A percentile compares a stretch with the other conserved stretches of the same genome.
Evolutionary conservation across 2,888 invertebrate genomes (phyloP).

Genomic region (Synanthedon formicaeformis): DNA sequence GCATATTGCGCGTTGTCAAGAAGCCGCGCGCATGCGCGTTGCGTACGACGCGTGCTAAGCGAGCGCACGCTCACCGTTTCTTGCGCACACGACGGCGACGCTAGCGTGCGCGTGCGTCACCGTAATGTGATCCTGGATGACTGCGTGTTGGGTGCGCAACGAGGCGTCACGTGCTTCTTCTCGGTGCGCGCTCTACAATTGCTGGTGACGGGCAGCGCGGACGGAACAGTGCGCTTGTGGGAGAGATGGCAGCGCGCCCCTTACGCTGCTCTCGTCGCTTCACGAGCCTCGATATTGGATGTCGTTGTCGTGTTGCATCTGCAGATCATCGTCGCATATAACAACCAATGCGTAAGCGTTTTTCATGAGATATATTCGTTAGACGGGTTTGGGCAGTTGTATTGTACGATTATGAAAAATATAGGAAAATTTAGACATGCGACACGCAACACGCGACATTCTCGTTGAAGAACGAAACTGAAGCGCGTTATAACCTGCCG

Average conservation of each 20-base stretch:
- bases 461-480: too few species aligned
- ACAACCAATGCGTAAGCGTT: slow-evolving; percentile 66
- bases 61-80: slow-evolving; percentile 56
- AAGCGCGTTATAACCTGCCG: too few species aligned
- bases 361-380: background rate
- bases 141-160: slow-evolving; percentile 64
- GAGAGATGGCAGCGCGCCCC: slow-evolving; percentile 43
- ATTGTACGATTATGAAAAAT: too few species aligned
- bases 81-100: slow-evolving; percentile 67
- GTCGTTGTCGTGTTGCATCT: slow-evolving; percentile 59
- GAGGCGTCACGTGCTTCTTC: slow-evolving; percentile 73
- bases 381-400: too few species aligned
- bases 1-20: slow-evolving; percentile 52
- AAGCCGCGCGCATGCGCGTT: slow-evolving; percentile 56
- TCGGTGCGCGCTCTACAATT: slow-evolving; percentile 53
- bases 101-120: slow-evolving; percentile 61
- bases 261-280: slow-evolving; percentile 25
- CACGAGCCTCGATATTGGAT: slow-evolving; percentile 50
- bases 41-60: slow-evolving; percentile 57
- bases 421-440: too few species aligned
- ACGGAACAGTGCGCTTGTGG: slow-evolving; percentile 70
- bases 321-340: slow-evolving; percentile 63
- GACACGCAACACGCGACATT: too few species aligned
- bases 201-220: slow-evolving; percentile 68
- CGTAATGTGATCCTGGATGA: slow-evolving; percentile 59